Percentiles rank a stretch among this genome's conserved stretches.
Evolutionary conservation across 2,797 vertebrate species (phyloP).

Genomic region (Orestias chungarensis): DNA sequence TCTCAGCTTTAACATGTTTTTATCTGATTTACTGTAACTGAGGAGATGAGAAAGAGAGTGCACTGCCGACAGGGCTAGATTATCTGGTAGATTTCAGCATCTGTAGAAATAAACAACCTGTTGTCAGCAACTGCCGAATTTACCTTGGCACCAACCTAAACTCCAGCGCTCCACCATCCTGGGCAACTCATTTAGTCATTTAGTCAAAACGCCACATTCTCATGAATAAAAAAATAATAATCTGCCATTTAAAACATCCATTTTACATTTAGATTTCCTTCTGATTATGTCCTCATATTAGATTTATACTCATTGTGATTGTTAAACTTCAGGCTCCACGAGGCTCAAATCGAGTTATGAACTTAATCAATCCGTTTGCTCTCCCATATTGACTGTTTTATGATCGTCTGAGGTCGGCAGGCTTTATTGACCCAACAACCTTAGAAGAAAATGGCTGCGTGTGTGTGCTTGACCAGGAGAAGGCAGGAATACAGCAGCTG

Average conservation of each 20-base stretch:
- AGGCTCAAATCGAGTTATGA: slow-evolving; percentile 78
- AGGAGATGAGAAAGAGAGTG: slow-evolving; percentile 39
- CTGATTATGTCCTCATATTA: slow-evolving; percentile 66
- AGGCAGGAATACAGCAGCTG: slow-evolving; percentile 43
- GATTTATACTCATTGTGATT: slow-evolving; percentile 75
- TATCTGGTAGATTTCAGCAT: slow-evolving; percentile 34
- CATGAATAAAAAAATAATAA: slow-evolving; percentile 71
- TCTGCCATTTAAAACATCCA: slow-evolving; percentile 71
- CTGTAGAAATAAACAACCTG: slow-evolving; percentile 38
- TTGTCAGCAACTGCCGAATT: slow-evolving; percentile 21
- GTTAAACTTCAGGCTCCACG: slow-evolving; percentile 66
- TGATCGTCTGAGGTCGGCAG: slow-evolving; percentile 76
- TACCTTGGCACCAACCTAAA: slow-evolving; percentile 27
- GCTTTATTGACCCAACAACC: slow-evolving; percentile 81
- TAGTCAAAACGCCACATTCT: slow-evolving; percentile 58
- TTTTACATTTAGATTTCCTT: slow-evolving; percentile 79
- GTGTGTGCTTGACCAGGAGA: slow-evolving; percentile 42
- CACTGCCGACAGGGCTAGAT: slow-evolving; percentile 55
- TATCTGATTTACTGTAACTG: too few species aligned
- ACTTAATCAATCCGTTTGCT: slow-evolving; percentile 76
- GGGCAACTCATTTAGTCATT: slow-evolving; percentile 51
- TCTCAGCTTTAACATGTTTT: slow-evolving; percentile 69
- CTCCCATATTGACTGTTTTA: slow-evolving; percentile 75
- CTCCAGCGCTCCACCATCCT: background rate
- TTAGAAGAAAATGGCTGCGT: slow-evolving; percentile 69